phyloP scores from a whole-genome alignment of 2,113 vertebrate species.

The Xyliphius kryptos region DNA sequence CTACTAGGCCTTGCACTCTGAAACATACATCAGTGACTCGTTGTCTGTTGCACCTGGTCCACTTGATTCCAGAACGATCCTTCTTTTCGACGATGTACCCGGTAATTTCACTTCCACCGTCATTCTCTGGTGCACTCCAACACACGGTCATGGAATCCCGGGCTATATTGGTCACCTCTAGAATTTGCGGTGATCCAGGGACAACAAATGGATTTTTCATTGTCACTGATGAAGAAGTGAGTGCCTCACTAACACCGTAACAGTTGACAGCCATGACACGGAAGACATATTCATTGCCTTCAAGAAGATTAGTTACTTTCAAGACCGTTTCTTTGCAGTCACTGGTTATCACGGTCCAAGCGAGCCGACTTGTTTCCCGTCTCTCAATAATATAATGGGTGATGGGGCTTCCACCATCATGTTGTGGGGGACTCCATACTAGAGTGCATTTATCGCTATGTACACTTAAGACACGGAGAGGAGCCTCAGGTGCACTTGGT shows the following conservation, averaged over 20 bases:
- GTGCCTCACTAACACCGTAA: conserved; percentile 72
- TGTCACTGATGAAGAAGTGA: conserved; percentile 70
- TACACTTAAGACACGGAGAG: conserved; percentile 80
- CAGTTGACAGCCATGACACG: conserved; percentile 82
- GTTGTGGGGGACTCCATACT: conserved; percentile 79
- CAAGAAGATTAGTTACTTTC: conserved; percentile 81
- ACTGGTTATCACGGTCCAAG: conserved; percentile 76
- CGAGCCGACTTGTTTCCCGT: conserved; percentile 81
- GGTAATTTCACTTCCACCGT: conserved; percentile 80
- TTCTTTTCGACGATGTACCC: conserved; percentile 80
- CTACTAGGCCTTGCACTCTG: conserved; percentile 75
- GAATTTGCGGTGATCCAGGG: conserved; percentile 73
- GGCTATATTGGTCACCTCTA: conserved; percentile 78
- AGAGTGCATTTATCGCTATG: conserved; percentile 85
- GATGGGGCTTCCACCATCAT: conserved; percentile 81
- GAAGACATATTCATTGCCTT: conserved; percentile 83
- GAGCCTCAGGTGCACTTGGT: conserved; percentile 83
- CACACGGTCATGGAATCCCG: conserved; percentile 82
- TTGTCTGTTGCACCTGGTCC: conserved; percentile 81
- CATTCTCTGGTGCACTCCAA: conserved; percentile 75
- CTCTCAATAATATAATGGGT: conserved; percentile 82
- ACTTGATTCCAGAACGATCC: conserved; percentile 76
- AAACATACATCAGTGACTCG: conserved; percentile 77
- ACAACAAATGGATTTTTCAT: conserved; percentile 79
- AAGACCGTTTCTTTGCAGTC: conserved; percentile 71